These are phyloP conservation scores for Scalopus aquaticus DNA, from an alignment of 2,113 vertebrate genomes.

Conservation along the genomic window DNA sequence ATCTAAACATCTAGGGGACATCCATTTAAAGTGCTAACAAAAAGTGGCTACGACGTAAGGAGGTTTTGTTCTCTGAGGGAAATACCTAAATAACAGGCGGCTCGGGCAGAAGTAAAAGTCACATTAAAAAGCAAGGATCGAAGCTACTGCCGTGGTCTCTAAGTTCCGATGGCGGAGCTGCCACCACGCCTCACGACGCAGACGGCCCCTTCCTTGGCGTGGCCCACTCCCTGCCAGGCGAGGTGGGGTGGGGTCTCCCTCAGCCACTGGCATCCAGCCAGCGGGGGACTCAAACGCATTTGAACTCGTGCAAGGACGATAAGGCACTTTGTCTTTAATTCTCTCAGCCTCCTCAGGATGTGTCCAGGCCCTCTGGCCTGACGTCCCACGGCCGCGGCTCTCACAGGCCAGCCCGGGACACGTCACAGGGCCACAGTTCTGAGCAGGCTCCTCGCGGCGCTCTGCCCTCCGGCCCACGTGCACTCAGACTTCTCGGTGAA, in stretches of 20 bases:
- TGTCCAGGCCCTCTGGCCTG: background rate
- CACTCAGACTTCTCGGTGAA: constrained; percentile 89
- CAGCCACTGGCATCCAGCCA: too few relatives aligned
- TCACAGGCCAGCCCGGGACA: background rate
- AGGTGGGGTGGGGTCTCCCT: too few relatives aligned
- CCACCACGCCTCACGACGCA: background rate
- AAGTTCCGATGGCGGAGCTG: background rate
- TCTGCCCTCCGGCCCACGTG: constrained; percentile 48
- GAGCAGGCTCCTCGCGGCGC: constrained; percentile 82
- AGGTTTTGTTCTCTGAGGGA: background rate
- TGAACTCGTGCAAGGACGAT: too few relatives aligned
- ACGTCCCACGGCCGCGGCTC: background rate
- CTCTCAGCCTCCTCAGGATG: constrained; percentile 30
- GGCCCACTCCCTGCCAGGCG: too few relatives aligned
- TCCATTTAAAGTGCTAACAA: background rate
- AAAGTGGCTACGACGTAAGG: background rate
- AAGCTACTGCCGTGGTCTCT: background rate
- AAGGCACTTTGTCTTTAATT: background rate
- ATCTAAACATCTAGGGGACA: background rate
- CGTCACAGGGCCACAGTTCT: constrained; percentile 91
- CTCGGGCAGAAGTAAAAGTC: background rate
- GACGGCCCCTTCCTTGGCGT: background rate
- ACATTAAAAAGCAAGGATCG: background rate
- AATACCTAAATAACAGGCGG: background rate
- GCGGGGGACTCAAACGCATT: too few relatives aligned